Base-by-base conservation (phyloP, 2,113 vertebrate species). In the Mystacornis crossleyi region DNA sequence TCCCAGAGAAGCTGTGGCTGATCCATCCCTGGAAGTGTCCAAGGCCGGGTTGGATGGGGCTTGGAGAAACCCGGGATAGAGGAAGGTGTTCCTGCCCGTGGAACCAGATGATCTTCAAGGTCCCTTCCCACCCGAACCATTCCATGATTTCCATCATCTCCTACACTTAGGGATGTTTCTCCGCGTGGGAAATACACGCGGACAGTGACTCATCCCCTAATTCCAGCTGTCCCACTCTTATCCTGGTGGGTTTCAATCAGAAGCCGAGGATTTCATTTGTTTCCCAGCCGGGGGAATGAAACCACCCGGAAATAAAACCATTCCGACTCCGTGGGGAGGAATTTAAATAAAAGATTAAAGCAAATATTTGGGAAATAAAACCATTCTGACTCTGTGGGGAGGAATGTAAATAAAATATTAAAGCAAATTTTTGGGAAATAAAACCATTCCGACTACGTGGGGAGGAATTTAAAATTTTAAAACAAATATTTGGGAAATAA, bases 141-240 rank as follows among this genome's bases (percentile, higher is more conserved):
- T 40, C 55, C 48, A 29, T 0, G 4, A 40, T 79, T 62, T 54
- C 45, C 1, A 0, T 16, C 1, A 1, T 21, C 15, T 25, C 48
- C 47, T 58, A 7, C 47, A 12, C 2, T 19, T 21, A 12, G 53
- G 29, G 17, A 14, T 38, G 8, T 33, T 80, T 67, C 23, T 77
- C 29, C 19, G 3, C 0, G 5, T 33, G 53, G 65, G 57, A 65
- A n/a, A 12, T 16, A 16, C 45, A 21, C 48, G 24, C 2, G 1
- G 19, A 4, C 26, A 55, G 47, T 1, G 8, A 26, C 7, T 20
- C 38, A 21, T 10, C 36, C 62, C 61, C 29, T 16, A 25, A 12
- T 29, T 36, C 21, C 73, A 21, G 5, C 0, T 23, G 18, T 54
- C 40, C 31, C 25, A 5, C 34, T 78, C 19, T n/a, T 25, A 8